These are phyloP conservation scores for Cheilinus undulatus DNA, from an alignment of 2,113 vertebrate genomes.

Conservation along the genomic window DNA sequence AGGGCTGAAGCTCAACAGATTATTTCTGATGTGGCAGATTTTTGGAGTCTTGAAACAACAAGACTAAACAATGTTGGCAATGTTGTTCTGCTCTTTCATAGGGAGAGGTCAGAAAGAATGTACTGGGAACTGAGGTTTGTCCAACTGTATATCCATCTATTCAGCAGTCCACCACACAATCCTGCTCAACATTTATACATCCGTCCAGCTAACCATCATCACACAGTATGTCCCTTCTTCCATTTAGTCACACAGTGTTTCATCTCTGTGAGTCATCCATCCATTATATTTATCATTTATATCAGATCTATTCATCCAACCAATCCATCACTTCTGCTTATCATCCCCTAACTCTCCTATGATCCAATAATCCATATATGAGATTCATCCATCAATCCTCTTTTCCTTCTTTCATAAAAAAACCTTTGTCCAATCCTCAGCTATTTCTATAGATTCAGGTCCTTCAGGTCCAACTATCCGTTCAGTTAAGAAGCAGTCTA, in stretches of 20 bases:
- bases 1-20: conserved; percentile 16
- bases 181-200: neutral
- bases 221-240: neutral
- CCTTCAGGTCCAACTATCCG: neutral
- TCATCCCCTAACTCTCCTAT: neutral
- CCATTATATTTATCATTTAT: neutral
- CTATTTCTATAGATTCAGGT: neutral
- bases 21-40: neutral
- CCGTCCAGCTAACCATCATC: neutral
- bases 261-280: neutral
- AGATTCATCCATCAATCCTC: neutral
- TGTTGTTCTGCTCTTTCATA: conserved; percentile 13
- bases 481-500: neutral
- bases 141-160: neutral
- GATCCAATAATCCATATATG: neutral
- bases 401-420: neutral
- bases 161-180: neutral
- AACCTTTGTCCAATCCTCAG: neutral
- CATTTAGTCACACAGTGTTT: neutral
- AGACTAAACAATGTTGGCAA: conserved; percentile 20
- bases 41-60: neutral
- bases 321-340: neutral
- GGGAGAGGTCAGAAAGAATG: neutral
- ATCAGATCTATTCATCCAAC: no score
- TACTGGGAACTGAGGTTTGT: neutral